These are phyloP conservation scores for Bovichtus diacanthus DNA, from an alignment of 2,797 vertebrate genomes.

Conservation along the genomic window DNA sequence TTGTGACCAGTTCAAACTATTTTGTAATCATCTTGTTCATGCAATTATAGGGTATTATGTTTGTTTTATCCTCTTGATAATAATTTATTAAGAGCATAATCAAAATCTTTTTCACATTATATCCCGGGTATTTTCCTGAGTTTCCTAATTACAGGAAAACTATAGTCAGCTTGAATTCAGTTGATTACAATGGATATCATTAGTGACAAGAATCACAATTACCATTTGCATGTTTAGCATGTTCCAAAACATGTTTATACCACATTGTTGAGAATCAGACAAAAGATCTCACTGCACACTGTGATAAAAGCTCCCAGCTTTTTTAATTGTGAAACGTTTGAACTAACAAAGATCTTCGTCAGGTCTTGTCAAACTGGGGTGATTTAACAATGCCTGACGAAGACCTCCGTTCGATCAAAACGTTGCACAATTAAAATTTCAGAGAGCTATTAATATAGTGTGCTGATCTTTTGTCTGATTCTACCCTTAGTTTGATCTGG, in stretches of 20 bases:
- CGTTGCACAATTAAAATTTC: too few relatives aligned
- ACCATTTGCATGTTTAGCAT: background rate
- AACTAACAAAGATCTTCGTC: too few relatives aligned
- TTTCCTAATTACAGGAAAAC: background rate
- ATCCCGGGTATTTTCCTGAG: background rate
- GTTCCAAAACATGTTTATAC: background rate
- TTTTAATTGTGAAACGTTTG: too few relatives aligned
- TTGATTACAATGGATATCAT: background rate
- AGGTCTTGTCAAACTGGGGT: too few relatives aligned
- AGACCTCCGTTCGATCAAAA: too few relatives aligned
- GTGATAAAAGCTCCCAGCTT: too few relatives aligned
- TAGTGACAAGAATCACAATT: background rate
- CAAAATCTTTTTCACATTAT: background rate
- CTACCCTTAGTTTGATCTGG: too few relatives aligned
- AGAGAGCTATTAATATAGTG: too few relatives aligned
- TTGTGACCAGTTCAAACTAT: background rate
- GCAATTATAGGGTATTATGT: background rate
- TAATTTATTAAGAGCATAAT: background rate
- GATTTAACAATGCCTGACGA: too few relatives aligned
- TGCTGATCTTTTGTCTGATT: too few relatives aligned
- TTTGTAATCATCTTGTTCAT: background rate
- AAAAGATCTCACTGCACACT: too few relatives aligned
- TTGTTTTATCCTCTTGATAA: background rate
- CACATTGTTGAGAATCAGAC: background rate
- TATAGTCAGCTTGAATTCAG: background rate